phyloP scores from a whole-genome alignment of 2,113 vertebrate genomes.

The Delphinus delphis region DNA sequence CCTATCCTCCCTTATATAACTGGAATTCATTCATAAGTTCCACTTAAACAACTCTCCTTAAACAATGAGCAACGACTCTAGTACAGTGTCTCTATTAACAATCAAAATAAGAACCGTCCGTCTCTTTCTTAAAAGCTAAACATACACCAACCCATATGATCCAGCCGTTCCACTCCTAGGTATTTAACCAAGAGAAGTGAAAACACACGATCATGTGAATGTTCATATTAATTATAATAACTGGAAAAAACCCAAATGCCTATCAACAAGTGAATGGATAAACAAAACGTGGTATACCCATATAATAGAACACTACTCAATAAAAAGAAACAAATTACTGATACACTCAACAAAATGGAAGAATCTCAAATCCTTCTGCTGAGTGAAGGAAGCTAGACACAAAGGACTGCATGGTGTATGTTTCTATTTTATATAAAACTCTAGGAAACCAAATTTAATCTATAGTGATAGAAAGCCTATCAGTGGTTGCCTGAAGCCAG shows the following conservation, averaged over 20 bases:
- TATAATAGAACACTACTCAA: neutral
- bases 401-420: neutral
- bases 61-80: neutral
- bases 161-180: neutral
- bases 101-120: neutral
- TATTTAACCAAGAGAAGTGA: conserved; percentile 17
- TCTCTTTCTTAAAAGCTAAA: conserved; percentile 13
- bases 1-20: neutral
- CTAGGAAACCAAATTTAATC: neutral
- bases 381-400: neutral
- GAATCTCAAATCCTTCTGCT: neutral
- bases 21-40: neutral
- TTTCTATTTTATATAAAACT: neutral
- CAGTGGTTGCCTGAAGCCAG: neutral
- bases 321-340: neutral
- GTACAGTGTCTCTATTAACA: neutral
- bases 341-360: neutral
- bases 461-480: neutral
- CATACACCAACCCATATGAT: neutral
- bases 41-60: conserved; percentile 7
- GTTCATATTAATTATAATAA: conserved; percentile 17
- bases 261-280: neutral
- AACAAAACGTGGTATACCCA: neutral
- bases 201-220: neutral
- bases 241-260: neutral